Evolutionary conservation across 2,797 vertebrate genomes (phyloP), one percentile per base, ranked within the genome.

Genomic region (Vultur gryphus): DNA sequence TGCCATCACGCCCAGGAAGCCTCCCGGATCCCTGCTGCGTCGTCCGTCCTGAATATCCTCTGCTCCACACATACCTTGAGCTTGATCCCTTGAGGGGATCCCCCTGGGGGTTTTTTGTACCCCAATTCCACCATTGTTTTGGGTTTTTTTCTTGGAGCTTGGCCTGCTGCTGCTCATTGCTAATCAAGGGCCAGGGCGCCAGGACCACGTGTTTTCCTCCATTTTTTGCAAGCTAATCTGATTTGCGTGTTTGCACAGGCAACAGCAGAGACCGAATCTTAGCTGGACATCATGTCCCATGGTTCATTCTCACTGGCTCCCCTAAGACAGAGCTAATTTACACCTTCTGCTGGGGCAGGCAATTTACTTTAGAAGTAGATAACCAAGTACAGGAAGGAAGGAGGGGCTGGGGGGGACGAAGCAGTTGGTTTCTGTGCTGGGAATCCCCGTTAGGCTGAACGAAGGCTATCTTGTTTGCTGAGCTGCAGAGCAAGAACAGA

Each of bases 361-460:
- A 87, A 26, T 73, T 84, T 65, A 8, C 48, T 86, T 91, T 48
- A 71, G 51, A 87, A 72, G 33, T 33, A 70, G 20, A 57, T 41
- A 67, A 49, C 31, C 18, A 72, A 76, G 19, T 31, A 61, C 6
- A 71, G 58, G 69, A 86, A 57, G 21, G 14, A 75, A 87, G 35
- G 33, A 84, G 16, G 1, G 4, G 21, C 35, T 48, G 33, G 21
- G 26, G 37, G 7, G 7, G 18, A 12, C 0, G 1, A 28, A 92
- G 37, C 35, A 57, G n/a, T 25, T 75, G 26, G 11, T 49, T 92
- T 92, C 61, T 31, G 4, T 61, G 10, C 28, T 84, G 58, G 49
- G 39, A 91, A 75, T 77, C 59, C 44, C 31, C 0, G 0, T 43
- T 25, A 48, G 37, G 23, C 57, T 70, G 43, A 46, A 75, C 0